A percentile compares a stretch with the other conserved stretches of the same genome.
These are phyloP conservation scores for Chesias legatella DNA, from an alignment of 2,888 invertebrate species.

Conservation along the genomic window DNA sequence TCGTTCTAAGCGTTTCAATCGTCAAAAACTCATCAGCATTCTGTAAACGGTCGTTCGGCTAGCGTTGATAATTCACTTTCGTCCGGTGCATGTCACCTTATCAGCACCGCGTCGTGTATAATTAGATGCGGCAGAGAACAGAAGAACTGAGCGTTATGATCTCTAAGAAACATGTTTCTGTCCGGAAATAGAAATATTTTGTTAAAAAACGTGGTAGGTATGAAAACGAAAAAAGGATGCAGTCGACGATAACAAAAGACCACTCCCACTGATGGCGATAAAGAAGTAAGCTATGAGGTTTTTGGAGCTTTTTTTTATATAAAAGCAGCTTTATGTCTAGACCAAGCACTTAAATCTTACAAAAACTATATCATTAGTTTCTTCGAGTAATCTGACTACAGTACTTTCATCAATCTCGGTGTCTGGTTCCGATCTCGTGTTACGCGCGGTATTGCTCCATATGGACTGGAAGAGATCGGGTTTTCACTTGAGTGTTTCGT, in stretches of 20 bases:
- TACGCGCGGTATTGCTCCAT: constrained; percentile 11
- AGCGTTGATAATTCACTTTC: constrained; percentile 42
- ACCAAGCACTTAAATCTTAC: neutral
- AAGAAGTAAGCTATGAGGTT: no score
- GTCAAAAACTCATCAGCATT: constrained; percentile 48
- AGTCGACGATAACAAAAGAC: no score
- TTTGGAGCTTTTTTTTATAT: no score
- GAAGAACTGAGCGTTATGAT: neutral
- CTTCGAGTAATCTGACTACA: constrained; percentile 23
- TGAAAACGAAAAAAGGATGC: no score
- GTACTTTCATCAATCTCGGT: constrained; percentile 23
- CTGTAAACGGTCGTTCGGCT: constrained; percentile 29
- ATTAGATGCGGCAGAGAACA: constrained; percentile 9
- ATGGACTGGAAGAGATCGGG: neutral
- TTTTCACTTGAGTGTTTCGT: no score
- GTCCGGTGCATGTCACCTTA: constrained; percentile 16
- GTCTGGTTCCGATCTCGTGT: constrained; percentile 23
- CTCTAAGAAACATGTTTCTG: no score
- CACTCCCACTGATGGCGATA: no score
- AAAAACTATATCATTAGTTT: constrained; percentile 6
- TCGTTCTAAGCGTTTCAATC: constrained; percentile 31
- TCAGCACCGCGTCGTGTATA: constrained; percentile 9
- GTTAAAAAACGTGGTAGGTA: no score
- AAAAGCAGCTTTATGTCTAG: no score
- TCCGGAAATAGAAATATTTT: no score